A percentile compares a stretch with the other conserved stretches of the same genome.
phyloP scores from a whole-genome alignment of 2,888 invertebrate species.

The Rhamnusium bicolor region DNA sequence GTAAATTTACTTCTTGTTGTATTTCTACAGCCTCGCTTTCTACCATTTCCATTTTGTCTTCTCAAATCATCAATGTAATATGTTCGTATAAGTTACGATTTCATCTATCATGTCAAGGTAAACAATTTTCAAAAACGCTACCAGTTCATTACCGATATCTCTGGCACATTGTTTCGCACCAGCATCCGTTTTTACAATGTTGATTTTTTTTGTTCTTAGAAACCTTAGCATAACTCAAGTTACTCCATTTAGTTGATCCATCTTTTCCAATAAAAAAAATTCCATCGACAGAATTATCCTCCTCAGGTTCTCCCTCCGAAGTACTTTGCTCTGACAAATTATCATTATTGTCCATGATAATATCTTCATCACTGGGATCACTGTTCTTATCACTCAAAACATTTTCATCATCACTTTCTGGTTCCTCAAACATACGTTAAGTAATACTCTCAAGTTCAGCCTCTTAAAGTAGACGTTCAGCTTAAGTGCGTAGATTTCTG shows the following conservation, averaged over 20 bases:
- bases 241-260: conserved; percentile 3
- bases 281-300: background rate
- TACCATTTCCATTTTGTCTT: too few species aligned
- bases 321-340: background rate
- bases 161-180: background rate
- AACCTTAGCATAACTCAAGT: background rate
- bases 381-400: background rate
- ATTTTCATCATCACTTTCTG: conserved; percentile 4
- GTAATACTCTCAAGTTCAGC: background rate
- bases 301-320: background rate
- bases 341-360: background rate
- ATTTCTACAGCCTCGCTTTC: too few species aligned
- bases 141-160: background rate
- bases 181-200: background rate
- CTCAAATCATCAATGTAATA: background rate
- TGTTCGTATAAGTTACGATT: conserved; percentile 2
- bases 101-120: conserved; percentile 3
- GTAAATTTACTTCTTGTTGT: too few species aligned
- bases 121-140: background rate
- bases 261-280: background rate
- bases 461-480: background rate
- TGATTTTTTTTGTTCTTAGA: conserved; percentile 1
- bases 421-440: background rate
- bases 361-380: background rate
- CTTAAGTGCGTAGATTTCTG: background rate